A percentile compares a stretch with the other conserved stretches of the same genome.
These are phyloP conservation scores for Mesodorylaimus sp. DNA, from an alignment of 2,888 invertebrate species.

Conservation along the genomic window DNA sequence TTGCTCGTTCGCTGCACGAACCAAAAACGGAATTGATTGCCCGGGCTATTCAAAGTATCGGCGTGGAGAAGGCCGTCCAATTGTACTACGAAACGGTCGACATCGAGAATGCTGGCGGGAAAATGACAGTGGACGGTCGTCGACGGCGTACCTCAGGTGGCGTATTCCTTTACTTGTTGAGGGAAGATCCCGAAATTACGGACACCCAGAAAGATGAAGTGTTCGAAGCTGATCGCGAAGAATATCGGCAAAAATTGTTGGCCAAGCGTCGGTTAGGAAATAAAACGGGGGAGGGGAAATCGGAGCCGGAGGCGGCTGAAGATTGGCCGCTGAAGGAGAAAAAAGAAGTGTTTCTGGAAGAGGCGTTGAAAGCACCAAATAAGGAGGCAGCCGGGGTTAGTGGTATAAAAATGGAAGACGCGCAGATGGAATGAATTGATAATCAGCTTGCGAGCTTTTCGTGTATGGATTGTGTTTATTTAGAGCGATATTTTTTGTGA, in stretches of 20 bases:
- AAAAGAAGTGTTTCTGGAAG: background rate
- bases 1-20: background rate
- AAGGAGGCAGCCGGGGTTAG: background rate
- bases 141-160: conserved; percentile 25
- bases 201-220: background rate
- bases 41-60: background rate
- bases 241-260: background rate
- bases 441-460: no score
- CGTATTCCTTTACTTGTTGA: conserved; percentile 21
- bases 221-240: background rate
- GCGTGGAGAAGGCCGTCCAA: conserved; percentile 12
- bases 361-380: background rate
- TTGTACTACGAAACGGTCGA: conserved; percentile 20
- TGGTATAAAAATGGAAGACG: no score
- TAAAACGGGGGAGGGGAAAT: background rate
- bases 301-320: background rate
- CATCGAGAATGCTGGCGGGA: conserved; percentile 20
- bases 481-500: no score
- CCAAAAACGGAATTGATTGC: background rate
- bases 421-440: no score
- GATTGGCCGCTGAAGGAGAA: background rate
- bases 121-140: conserved; percentile 18
- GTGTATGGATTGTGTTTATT: no score
- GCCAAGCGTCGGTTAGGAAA: background rate
- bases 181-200: no score